phyloP scores from a whole-genome alignment of 2,113 vertebrate genomes.

The Caranx melampygus region DNA sequence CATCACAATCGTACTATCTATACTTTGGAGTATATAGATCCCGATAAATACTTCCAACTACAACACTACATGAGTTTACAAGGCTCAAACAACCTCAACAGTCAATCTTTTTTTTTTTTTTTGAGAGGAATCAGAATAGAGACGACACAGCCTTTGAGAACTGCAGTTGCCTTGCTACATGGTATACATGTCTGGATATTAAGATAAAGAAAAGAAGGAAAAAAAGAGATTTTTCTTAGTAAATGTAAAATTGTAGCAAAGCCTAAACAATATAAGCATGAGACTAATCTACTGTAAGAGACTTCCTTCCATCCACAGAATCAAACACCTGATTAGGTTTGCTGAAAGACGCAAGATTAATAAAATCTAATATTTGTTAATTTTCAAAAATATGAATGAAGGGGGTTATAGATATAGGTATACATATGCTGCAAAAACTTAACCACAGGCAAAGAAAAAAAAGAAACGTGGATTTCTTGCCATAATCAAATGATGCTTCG shows the following conservation, averaged over 20 bases:
- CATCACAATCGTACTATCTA: conserved; percentile 72
- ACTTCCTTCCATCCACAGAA: conserved; percentile 96
- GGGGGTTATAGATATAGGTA: conserved; percentile 75
- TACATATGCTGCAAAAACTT: conserved; percentile 93
- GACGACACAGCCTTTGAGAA: conserved; percentile 77
- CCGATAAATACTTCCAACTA: conserved; percentile 68
- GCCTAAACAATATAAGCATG: conserved; percentile 65
- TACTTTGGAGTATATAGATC: conserved; percentile 70
- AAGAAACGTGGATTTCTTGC: conserved; percentile 84
- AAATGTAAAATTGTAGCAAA: conserved; percentile 73
- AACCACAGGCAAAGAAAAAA: conserved; percentile 86
- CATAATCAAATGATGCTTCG: conserved; percentile 83
- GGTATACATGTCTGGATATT: conserved; percentile 64
- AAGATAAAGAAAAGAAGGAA: conserved; percentile 52
- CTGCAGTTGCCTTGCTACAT: conserved; percentile 78
- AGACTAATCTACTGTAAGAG: conserved; percentile 67
- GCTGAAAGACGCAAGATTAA: conserved; percentile 72
- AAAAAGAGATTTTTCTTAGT: conserved; percentile 20
- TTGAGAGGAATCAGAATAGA: conserved; percentile 73
- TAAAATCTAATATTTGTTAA: conserved; percentile 80
- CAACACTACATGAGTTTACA: conserved; percentile 70
- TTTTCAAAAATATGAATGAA: conserved; percentile 70
- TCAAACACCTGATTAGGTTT: conserved; percentile 89
- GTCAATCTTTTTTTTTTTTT: conserved; percentile 53
- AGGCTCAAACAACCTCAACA: conserved; percentile 64